Evolutionary conservation across 2,888 invertebrate genomes (phyloP), one percentile per base, ranked within the genome.

Genomic region (Scotopteryx bipunctaria): DNA sequence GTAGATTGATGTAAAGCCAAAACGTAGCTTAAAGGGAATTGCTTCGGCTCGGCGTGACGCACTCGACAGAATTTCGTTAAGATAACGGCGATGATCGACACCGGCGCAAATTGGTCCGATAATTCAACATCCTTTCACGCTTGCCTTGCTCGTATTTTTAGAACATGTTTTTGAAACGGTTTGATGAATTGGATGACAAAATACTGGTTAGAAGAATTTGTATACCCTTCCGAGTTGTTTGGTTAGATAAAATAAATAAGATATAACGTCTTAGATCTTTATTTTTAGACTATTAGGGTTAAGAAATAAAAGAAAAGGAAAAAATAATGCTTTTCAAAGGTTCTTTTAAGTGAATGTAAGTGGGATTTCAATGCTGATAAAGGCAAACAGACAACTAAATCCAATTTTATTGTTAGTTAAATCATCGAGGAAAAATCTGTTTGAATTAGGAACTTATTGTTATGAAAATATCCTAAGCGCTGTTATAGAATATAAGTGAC

Each of bases 61-160:
- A 53, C 59, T 63, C 60, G 61, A 64, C 64, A 53, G 61, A 61
- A 71, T 66, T 71, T 72, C 64, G 68, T 71, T 70, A 64, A 69
- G 71, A 72, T 71, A 69, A 69, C 58, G 55, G 35, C 60, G 40
- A 52, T 66, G 64, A 71, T 69, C 66, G 61, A 60, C 61, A 61
- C 59, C 57, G 59, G 53, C 62, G 63, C 62, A 69, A 71, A 71
- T 69, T 71, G 69, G 54, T 59, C 56, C 64, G 58, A 68, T 66
- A 65, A 66, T 64, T 67, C 64, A 64, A 64, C 59, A 54, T 57
- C 55, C 60, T 53, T 53, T 57, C 52, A 57, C 42, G 48, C 53
- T 36, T 52, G 46, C 40, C 49, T 54, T 11, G 32, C 43, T 42
- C 50, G 40, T 47, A 44, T 61, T 61, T 44, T 47, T 40, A 31